Evolutionary conservation across 2,888 invertebrate species (phyloP).

Genomic region (Polymixis lichenea): DNA sequence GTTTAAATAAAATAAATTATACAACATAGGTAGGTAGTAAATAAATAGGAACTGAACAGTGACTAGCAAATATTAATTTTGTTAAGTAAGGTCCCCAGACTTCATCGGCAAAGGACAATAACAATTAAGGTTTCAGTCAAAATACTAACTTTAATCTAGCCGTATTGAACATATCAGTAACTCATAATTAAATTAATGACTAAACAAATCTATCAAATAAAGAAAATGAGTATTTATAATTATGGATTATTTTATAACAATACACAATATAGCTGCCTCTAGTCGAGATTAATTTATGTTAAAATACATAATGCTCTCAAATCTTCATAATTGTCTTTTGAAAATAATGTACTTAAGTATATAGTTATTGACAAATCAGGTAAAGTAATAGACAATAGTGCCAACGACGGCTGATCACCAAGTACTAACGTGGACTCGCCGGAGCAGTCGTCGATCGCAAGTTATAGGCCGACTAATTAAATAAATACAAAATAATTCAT

Average conservation of each 20-base stretch:
- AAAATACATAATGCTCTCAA: constrained; percentile 72
- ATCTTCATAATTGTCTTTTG: constrained; percentile 67
- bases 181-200: constrained; percentile 64
- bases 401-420: constrained; percentile 50
- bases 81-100: constrained; percentile 77
- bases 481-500: constrained; percentile 78
- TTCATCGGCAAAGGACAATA: constrained; percentile 80
- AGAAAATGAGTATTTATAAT: constrained; percentile 62
- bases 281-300: constrained; percentile 79
- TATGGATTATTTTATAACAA: constrained; percentile 69
- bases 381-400: constrained; percentile 57
- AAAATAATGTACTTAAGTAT: constrained; percentile 63
- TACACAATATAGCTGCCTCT: constrained; percentile 85
- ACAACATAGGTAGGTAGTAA: constrained; percentile 35
- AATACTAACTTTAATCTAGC: constrained; percentile 76
- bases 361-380: constrained; percentile 53
- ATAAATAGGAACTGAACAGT: constrained; percentile 66
- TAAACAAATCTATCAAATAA: constrained; percentile 60
- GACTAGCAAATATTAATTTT: constrained; percentile 67
- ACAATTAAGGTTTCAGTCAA: constrained; percentile 80
- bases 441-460: constrained; percentile 71
- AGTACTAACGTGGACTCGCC: constrained; percentile 34
- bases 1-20: constrained; percentile 35
- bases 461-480: constrained; percentile 85
- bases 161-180: constrained; percentile 69